Conservation (phyloP, 2,113 vertebrate species). For the Chrysochloris asiatica region DNA sequence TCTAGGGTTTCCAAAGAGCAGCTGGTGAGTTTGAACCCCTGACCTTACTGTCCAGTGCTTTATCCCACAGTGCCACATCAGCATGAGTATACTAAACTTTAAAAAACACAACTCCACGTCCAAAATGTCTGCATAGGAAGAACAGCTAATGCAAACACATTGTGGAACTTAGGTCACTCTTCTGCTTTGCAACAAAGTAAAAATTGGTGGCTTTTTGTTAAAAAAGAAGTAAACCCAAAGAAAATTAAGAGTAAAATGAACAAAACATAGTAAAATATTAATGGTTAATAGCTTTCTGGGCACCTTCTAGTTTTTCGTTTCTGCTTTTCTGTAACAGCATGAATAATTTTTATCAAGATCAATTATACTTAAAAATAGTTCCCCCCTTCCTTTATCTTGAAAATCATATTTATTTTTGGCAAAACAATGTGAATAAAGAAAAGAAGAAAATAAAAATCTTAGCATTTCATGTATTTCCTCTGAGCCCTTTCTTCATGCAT, state of each 20-base stretch:
- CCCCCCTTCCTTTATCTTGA: constrained; percentile 29
- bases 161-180: background rate
- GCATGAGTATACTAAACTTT: too few relatives aligned
- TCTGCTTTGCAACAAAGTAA: background rate
- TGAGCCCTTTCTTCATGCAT: constrained; percentile 58
- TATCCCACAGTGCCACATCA: too few relatives aligned
- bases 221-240: background rate
- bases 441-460: constrained; percentile 53
- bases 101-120: background rate
- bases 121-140: background rate
- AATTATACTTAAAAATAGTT: constrained; percentile 32
- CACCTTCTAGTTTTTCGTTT: background rate
- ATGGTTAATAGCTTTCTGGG: background rate
- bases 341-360: constrained; percentile 28
- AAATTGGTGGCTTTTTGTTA: background rate
- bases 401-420: constrained; percentile 21
- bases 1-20: too few relatives aligned
- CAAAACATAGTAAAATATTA: background rate
- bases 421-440: constrained; percentile 25
- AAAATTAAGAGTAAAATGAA: background rate
- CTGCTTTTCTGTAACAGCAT: background rate
- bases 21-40: too few relatives aligned
- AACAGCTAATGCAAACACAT: background rate
- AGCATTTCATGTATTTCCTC: constrained; percentile 38
- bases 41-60: too few relatives aligned